Conservation (phyloP, 2,888 invertebrate species). For the Drosophila longiperda region DNA sequence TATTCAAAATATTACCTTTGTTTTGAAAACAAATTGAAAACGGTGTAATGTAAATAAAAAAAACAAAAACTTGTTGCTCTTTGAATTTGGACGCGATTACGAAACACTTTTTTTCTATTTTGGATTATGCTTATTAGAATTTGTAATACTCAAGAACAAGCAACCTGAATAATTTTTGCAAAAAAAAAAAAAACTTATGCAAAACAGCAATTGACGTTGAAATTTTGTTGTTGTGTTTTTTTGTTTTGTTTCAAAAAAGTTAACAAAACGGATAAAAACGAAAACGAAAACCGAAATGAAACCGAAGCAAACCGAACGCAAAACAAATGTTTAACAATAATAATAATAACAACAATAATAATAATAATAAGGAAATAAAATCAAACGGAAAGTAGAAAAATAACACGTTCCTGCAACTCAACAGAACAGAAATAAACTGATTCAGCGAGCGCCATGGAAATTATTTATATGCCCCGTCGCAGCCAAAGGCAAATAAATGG, state of each 20-base stretch:
- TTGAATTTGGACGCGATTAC: slow-evolving; percentile 62
- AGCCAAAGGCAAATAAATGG: slow-evolving; percentile 29
- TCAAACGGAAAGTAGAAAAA: slow-evolving; percentile 85
- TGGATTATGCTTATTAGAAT: slow-evolving; percentile 17
- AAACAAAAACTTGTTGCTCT: slow-evolving; percentile 45
- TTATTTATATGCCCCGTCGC: slow-evolving; percentile 73
- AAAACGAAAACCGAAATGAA: slow-evolving; percentile 61
- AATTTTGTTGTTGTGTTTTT: slow-evolving; percentile 28
- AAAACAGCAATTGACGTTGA: slow-evolving; percentile 31
- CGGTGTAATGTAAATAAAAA: slow-evolving; percentile 35
- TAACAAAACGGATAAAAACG: slow-evolving; percentile 53
- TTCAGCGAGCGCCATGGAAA: slow-evolving; percentile 69
- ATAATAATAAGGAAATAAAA: slow-evolving; percentile 84
- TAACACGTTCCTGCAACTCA: slow-evolving; percentile 84
- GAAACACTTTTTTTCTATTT: slow-evolving; percentile 65
- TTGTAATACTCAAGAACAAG: slow-evolving; percentile 57
- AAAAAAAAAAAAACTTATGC: slow-evolving; percentile 46
- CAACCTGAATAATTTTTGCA: slow-evolving; percentile 43
- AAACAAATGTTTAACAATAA: slow-evolving; percentile 67
- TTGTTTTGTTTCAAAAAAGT: slow-evolving; percentile 31
- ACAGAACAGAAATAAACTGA: slow-evolving; percentile 85
- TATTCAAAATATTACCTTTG: slow-evolving; percentile 30
- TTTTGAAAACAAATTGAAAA: not conserved
- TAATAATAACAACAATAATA: slow-evolving; percentile 70
- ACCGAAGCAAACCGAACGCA: slow-evolving; percentile 66